Percentiles rank a stretch among this genome's conserved stretches.
phyloP scores from a whole-genome alignment of 2,888 invertebrate genomes.

The Dolomedes plantarius region DNA sequence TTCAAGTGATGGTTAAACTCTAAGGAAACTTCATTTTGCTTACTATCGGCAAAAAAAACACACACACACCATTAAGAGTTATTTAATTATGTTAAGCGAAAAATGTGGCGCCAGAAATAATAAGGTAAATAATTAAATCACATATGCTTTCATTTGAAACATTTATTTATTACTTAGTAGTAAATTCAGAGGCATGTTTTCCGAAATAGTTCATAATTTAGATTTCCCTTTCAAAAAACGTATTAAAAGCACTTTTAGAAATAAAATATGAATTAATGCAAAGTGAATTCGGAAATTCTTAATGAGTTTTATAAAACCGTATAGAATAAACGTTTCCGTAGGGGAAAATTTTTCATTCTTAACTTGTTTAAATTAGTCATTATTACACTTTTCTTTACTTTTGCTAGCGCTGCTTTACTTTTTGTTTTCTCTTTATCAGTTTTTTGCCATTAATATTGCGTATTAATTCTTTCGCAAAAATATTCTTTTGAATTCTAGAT shows the following conservation, averaged over 20 bases:
- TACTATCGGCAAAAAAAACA: too few relatives aligned
- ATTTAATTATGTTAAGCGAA: too few relatives aligned
- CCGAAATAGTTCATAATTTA: background rate
- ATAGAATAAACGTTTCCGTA: background rate
- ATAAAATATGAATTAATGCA: slow-evolving; percentile 1
- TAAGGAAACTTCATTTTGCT: too few relatives aligned
- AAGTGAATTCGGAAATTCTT: background rate
- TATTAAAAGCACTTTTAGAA: background rate
- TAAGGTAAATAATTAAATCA: background rate
- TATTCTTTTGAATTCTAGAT: too few relatives aligned
- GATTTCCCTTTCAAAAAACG: background rate
- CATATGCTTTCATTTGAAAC: background rate
- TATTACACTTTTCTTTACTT: background rate
- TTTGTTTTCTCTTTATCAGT: too few relatives aligned
- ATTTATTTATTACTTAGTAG: background rate
- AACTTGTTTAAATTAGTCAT: background rate
- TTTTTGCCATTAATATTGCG: too few relatives aligned
- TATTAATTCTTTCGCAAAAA: too few relatives aligned
- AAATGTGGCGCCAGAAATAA: too few relatives aligned
- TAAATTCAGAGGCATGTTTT: background rate
- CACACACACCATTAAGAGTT: too few relatives aligned
- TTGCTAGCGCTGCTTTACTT: too few relatives aligned
- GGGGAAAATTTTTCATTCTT: background rate
- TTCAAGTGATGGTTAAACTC: background rate
- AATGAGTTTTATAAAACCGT: background rate